phyloP scores from a whole-genome alignment of 2,888 invertebrate species.

The Tuta absoluta region DNA sequence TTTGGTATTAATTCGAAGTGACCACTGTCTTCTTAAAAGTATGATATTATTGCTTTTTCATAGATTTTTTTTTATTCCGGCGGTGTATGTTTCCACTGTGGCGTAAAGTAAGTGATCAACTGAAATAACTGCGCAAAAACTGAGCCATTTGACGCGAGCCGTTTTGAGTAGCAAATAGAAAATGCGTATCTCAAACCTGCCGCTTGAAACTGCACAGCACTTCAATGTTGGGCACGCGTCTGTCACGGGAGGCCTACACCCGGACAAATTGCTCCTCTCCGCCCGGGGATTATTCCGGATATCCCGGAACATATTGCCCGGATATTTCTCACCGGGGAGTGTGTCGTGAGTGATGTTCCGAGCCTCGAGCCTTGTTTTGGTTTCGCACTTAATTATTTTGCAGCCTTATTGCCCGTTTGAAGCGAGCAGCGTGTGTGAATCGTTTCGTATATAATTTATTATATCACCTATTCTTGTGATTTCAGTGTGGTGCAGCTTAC shows the following conservation, averaged over 20 bases:
- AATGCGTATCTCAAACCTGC: neutral
- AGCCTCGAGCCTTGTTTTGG: conserved; percentile 34
- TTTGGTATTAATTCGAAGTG: no score
- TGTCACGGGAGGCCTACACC: conserved; percentile 33
- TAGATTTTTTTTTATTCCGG: no score
- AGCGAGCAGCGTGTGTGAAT: neutral
- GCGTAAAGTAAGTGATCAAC: no score
- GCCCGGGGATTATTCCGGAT: conserved; percentile 53
- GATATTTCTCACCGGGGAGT: conserved; percentile 47
- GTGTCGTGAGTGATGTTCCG: conserved; percentile 40
- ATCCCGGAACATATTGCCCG: conserved; percentile 51
- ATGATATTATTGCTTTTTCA: no score
- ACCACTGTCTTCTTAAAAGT: no score
- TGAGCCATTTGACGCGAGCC: no score
- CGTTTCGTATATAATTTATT: neutral
- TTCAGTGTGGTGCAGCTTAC: neutral
- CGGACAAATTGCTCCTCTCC: conserved; percentile 50
- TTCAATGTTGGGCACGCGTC: conserved; percentile 39
- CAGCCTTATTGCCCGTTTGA: conserved; percentile 17
- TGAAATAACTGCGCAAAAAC: no score
- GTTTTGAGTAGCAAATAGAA: no score
- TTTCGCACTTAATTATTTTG: conserved; percentile 41
- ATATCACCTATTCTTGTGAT: neutral
- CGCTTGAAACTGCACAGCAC: conserved; percentile 30
- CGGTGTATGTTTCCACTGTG: no score